Percentiles rank a stretch among this genome's conserved stretches.
These are phyloP conservation scores for Brachymystax lenok DNA, from an alignment of 2,797 vertebrate genomes.

Conservation along the genomic window DNA sequence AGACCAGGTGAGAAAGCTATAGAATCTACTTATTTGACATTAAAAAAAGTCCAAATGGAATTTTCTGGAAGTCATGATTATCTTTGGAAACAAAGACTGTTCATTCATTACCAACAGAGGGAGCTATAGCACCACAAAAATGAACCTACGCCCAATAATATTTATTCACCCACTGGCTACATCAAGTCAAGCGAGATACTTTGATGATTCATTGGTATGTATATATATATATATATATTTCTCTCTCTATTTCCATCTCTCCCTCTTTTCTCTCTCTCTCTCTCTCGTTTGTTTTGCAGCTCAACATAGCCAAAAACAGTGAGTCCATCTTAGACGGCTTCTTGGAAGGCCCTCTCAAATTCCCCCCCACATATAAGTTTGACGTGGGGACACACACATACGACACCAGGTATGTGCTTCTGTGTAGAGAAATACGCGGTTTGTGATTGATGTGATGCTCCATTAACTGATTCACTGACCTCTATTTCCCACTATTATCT, in stretches of 20 bases:
- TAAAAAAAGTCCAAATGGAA: not conserved
- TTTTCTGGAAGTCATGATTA: conserved; percentile 14
- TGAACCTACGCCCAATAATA: not conserved
- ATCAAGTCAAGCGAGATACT: not conserved
- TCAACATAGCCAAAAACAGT: conserved; percentile 92
- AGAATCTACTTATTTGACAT: conserved; percentile 5
- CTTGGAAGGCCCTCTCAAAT: conserved; percentile 88
- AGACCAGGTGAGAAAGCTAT: conserved; percentile 85
- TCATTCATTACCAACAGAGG: conserved; percentile 52
- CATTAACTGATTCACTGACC: not conserved
- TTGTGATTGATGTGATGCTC: not conserved
- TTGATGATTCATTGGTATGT: too few relatives aligned
- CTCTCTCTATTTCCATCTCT: not conserved
- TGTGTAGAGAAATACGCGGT: not conserved
- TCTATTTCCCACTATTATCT: not conserved
- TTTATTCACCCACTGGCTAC: not conserved
- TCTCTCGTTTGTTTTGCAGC: conserved; percentile 67
- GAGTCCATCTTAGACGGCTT: conserved; percentile 93
- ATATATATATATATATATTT: too few relatives aligned
- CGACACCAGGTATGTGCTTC: conserved; percentile 87
- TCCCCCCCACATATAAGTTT: conserved; percentile 96
- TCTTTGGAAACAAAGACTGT: conserved; percentile 27
- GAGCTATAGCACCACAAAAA: conserved; percentile 20
- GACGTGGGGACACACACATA: conserved; percentile 97
- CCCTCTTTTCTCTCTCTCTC: not conserved